Conservation (phyloP, 2,113 vertebrate genomes). For the Nesospiza acunhae region DNA sequence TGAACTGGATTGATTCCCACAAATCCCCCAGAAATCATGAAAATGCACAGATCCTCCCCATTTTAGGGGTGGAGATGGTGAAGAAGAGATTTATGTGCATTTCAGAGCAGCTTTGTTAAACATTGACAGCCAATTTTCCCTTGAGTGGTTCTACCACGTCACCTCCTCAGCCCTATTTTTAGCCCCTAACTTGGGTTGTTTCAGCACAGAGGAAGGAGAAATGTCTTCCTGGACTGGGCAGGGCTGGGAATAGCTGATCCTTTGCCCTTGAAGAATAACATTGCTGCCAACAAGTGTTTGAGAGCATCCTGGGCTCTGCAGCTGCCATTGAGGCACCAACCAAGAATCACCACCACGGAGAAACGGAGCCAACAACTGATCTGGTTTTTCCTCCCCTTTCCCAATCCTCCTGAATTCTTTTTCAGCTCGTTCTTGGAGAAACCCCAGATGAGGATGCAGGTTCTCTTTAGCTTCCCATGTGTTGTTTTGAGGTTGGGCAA, state of each 20-base stretch:
- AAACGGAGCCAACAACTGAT: rapidly evolving
- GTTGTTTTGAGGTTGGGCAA: neutral
- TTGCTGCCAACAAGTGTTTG: rapidly evolving
- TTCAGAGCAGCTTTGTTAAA: neutral
- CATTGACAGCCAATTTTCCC: neutral
- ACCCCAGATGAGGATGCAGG: neutral
- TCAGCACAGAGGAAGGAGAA: neutral
- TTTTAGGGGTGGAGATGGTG: neutral
- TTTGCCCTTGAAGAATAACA: neutral
- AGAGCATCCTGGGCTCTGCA: neutral
- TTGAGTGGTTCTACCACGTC: neutral
- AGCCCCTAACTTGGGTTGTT: rapidly evolving
- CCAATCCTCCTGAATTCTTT: neutral
- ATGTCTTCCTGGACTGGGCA: neutral
- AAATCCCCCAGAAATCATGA: neutral
- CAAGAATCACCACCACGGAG: neutral
- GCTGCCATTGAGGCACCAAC: neutral
- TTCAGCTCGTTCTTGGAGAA: neutral
- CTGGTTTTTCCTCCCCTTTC: neutral
- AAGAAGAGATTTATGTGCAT: neutral
- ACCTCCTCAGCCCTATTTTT: neutral
- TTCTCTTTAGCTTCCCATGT: neutral
- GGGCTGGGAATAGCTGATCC: neutral
- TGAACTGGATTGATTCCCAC: neutral
- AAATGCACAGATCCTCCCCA: neutral